Percentiles rank a stretch among this genome's conserved stretches.
phyloP scores from a whole-genome alignment of 2,888 invertebrate genomes.

The Ctenicera cuprea region DNA sequence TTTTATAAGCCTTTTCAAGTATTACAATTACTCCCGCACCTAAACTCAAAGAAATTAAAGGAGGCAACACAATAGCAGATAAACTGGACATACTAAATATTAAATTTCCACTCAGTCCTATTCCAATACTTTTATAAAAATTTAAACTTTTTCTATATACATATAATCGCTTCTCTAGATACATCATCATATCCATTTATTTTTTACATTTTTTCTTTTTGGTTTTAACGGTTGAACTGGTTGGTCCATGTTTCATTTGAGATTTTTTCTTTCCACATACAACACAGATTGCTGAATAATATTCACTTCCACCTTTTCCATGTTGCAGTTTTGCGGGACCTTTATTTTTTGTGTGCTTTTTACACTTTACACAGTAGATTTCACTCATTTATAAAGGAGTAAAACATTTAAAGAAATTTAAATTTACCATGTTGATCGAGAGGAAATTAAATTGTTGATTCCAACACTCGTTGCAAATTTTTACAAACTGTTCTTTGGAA shows the following conservation, averaged over 20 bases:
- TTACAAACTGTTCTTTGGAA: conserved; percentile 5
- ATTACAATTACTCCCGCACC: conserved; percentile 1
- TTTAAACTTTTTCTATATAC: background rate
- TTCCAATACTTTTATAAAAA: conserved; percentile 10
- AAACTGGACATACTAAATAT: background rate
- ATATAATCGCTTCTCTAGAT: conserved; percentile 11
- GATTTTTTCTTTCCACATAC: background rate
- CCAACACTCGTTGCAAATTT: background rate
- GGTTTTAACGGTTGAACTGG: background rate
- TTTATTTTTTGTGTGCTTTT: conserved; percentile 2
- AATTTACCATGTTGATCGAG: background rate
- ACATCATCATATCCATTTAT: conserved; percentile 13
- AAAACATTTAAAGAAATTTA: conserved; percentile 2
- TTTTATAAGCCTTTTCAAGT: background rate
- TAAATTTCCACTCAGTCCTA: conserved; percentile 10
- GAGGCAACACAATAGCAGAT: too few species aligned
- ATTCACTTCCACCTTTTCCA: background rate
- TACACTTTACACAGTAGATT: background rate
- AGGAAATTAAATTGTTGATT: conserved; percentile 1
- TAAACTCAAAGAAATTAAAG: background rate
- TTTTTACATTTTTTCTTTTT: conserved; percentile 9
- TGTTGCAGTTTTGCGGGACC: background rate
- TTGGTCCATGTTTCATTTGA: background rate
- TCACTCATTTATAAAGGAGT: conserved; percentile 10
- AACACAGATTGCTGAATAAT: too few species aligned